phyloP scores from a whole-genome alignment of 1,140 invertebrate genomes.

The Meloidogyne chitwoodi region DNA sequence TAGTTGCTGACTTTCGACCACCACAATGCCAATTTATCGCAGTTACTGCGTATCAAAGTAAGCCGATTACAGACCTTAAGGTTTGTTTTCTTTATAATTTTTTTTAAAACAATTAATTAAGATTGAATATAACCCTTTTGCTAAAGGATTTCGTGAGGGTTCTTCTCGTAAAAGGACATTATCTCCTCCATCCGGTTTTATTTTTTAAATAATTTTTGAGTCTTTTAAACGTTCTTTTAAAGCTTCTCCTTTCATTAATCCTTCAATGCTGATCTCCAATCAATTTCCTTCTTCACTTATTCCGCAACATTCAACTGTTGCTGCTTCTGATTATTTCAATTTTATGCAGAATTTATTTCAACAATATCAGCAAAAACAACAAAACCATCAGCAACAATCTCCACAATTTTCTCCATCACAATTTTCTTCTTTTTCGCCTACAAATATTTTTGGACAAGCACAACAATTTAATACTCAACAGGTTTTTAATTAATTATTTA shows the following conservation, averaged over 20 bases:
- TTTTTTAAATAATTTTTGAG: too few species aligned
- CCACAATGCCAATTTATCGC: slow-evolving; percentile 13
- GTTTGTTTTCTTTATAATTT: background rate
- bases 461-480: background rate
- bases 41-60: slow-evolving; percentile 36
- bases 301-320: background rate
- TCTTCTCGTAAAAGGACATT: slow-evolving; percentile 30
- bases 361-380: background rate
- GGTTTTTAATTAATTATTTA: background rate
- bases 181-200: slow-evolving; percentile 1
- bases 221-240: background rate
- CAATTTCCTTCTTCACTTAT: background rate
- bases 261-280: background rate
- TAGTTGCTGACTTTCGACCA: slow-evolving; percentile 13
- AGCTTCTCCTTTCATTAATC: background rate
- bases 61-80: slow-evolving; percentile 25
- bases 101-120: background rate
- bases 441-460: background rate
- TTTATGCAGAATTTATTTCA: background rate
- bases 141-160: slow-evolving; percentile 41
- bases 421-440: background rate
- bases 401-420: background rate
- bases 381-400: background rate
- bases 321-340: background rate
- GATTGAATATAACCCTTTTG: slow-evolving; percentile 31